Base-by-base conservation (phyloP, 2,888 invertebrate genomes). In the Synergus japonicus region DNA sequence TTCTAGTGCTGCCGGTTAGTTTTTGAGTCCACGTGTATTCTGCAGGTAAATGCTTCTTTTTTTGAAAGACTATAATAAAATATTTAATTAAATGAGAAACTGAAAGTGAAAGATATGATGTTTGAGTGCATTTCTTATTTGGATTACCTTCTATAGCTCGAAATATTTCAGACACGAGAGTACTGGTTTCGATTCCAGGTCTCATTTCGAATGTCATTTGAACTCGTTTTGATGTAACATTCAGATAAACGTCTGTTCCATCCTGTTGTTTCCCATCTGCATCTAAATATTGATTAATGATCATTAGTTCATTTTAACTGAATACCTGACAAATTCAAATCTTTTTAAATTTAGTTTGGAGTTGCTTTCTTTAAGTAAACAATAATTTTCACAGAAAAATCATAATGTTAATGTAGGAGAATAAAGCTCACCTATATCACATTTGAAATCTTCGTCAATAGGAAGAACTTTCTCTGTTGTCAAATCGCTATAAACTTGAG, bases 401-500 rank as follows among this genome's bases (percentile, higher is more conserved):
- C 18, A 54, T n/a, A 9, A 2, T 7, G 8, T 15, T n/a, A 54
- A 54, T 37, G 5, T 37, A 37, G 37, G 5, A 54, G n/a, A 77
- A 65, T 22, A 77, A 77, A 76, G 64, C 78, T 93, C 94, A 93
- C 95, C 95, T 88, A 96, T 95, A 90, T 95, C 95, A 93, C 96
- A 96, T 91, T 95, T 95, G 92, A 97, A 97, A 88, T 95, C 94
- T 87, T 95, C 94, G 93, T 97, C 96, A 79, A 97, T 94, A 43
- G 97, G 96, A 88, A 97, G 94, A 77, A 96, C 95, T 91, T 95
- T 95, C 92, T 97, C 97, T 87, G 97, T 94, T 15, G 95, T 95
- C 85, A 97, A 93, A 92, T 97, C 97, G 77, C 95, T 95, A 89
- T 95, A 95, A 79, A 95, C 95, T 90, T 94, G 94, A 29, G 96